A percentile compares a stretch with the other conserved stretches of the same genome.
Conservation (phyloP, 2,888 invertebrate genomes). For the Augiades crinisus region DNA sequence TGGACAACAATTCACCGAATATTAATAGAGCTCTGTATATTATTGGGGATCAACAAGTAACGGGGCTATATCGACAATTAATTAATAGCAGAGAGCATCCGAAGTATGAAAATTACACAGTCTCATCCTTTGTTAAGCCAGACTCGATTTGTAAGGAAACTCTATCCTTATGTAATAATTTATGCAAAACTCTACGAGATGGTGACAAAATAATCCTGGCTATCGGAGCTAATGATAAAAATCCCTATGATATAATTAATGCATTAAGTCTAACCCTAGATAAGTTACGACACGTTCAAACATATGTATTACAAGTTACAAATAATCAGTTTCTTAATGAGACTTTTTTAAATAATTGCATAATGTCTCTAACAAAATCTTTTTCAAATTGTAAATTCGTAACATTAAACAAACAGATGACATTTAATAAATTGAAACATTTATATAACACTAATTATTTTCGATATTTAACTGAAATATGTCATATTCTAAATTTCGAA, state of each 20-base stretch:
- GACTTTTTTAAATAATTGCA: background rate
- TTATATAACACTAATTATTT: background rate
- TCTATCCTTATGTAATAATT: background rate
- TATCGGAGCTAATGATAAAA: slow-evolving; percentile 11
- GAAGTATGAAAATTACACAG: too few species aligned
- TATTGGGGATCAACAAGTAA: background rate
- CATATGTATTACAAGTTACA: background rate
- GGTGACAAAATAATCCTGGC: slow-evolving; percentile 2
- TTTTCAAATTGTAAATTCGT: slow-evolving; percentile 1
- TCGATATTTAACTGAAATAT: background rate
- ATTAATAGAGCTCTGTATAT: too few species aligned
- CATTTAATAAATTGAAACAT: background rate
- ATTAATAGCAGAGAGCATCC: slow-evolving; percentile 29
- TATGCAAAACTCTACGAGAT: background rate
- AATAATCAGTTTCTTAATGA: background rate
- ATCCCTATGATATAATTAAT: slow-evolving; percentile 7
- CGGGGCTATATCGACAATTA: background rate
- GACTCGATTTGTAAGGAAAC: background rate
- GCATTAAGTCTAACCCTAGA: background rate
- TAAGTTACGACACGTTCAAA: background rate
- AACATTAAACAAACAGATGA: background rate
- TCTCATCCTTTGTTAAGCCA: slow-evolving; percentile 16
- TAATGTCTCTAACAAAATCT: background rate
- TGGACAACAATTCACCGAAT: too few species aligned
- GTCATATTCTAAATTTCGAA: background rate